Percentiles rank a stretch among this genome's conserved stretches.
Evolutionary conservation across 2,797 vertebrate species (phyloP).

Genomic region (Gephyroberyx darwinii): DNA sequence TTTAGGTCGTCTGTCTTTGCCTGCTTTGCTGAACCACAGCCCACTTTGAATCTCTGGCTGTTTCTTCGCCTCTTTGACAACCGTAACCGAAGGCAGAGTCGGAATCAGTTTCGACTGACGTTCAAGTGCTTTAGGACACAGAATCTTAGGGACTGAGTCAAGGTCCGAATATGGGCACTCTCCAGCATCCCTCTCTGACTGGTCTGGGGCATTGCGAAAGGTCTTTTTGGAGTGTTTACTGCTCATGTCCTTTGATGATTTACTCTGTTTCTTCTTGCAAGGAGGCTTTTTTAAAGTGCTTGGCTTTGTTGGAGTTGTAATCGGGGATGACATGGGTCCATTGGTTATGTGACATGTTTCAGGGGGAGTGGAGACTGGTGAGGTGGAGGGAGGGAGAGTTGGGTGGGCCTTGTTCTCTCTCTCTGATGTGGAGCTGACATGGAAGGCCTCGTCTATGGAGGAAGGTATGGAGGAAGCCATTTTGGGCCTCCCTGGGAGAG

Average conservation of each 20-base stretch:
- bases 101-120: constrained; percentile 61
- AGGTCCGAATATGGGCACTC: constrained; percentile 83
- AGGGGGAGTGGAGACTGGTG: constrained; percentile 30
- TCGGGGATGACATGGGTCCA: constrained; percentile 55
- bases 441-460: constrained; percentile 55
- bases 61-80: constrained; percentile 76
- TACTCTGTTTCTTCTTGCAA: constrained; percentile 74
- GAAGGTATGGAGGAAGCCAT: constrained; percentile 63
- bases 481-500: constrained; percentile 83
- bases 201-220: constrained; percentile 26
- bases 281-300: constrained; percentile 73
- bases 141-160: constrained; percentile 83
- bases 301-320: constrained; percentile 60
- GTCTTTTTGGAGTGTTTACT: constrained; percentile 69
- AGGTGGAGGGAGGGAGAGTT: constrained; percentile 32
- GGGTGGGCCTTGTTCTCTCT: constrained; percentile 60
- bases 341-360: constrained; percentile 64
- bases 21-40: constrained; percentile 84
- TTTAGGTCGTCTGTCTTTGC: constrained; percentile 80
- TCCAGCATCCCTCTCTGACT: constrained; percentile 50
- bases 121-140: constrained; percentile 82
- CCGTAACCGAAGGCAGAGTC: constrained; percentile 45
- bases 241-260: constrained; percentile 50
- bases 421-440: constrained; percentile 61
- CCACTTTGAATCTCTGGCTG: constrained; percentile 77